Evolutionary conservation across 2,113 vertebrate species (phyloP), one percentile per base, ranked within the genome.

Genomic region (Eulemur macaco): DNA sequence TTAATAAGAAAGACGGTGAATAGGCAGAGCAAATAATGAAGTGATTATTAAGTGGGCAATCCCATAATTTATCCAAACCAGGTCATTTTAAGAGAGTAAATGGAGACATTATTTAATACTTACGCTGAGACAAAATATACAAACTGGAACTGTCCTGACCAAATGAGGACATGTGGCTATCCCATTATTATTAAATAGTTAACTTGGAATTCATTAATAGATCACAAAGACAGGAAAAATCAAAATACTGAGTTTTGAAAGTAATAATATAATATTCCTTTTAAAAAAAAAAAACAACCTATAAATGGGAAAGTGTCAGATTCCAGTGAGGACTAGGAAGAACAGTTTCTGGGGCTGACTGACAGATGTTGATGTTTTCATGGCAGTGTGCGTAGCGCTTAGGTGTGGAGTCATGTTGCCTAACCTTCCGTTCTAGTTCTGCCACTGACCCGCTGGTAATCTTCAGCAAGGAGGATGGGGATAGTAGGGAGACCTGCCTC

Each of bases 211-310:
- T 86, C 66, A 52, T 69, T 90, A 63, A 69, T 52, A 80, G 73
- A 81, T 82, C 47, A 80, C 15, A 76, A 84, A 88, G 69, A 69
- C 45, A 64, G 20, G 42, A 64, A 92, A 68, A 64, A 76, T 15
- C 64, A 39, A 90, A 89, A 86, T 91, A 31, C 18, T 50, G 21
- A 86, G 13, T 74, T 90, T 84, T n/a, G 21, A 85, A 92, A 94
- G 34, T 37, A 11, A 56, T 45, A 39, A 39, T 45, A 47, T 52
- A 68, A 25, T 74, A 31, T 66, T 52, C 34, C 45, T 68, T 89
- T 17, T 17, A 52, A 54, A 54, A 52, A 37, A 80, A 84, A 84
- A 37, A 80, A n/a, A 71, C 77, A 73, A 13, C 54, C 20, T 34
- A 10, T 92, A 34, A 86, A 60, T 66, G 58, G 42, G 50, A 82